Evolutionary conservation across 2,888 invertebrate species (phyloP), one percentile per base, ranked within the genome.

Genomic region (Caenorhabditis sp.): DNA sequence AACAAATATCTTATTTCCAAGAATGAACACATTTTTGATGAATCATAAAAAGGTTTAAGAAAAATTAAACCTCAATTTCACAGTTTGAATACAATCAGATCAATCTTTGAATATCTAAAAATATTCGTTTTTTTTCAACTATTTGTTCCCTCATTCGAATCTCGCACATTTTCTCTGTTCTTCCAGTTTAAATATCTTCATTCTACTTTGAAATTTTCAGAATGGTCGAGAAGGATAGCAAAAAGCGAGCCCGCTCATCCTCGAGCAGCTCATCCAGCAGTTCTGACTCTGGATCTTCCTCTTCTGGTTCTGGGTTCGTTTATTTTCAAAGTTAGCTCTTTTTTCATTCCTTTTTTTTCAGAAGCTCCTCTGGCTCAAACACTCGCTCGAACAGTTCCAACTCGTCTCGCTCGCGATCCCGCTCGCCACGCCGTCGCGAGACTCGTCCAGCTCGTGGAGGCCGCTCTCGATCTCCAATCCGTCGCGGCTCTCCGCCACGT

Each of bases 261-360:
- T 89, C 89, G 0, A 85, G 86, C 44, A 87, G 86, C n/a, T 85
- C 85, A 10, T 86, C 86, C 44, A 84, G 84, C 38, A 86, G 86
- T 44, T 86, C 86, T 3, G 76, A 77, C 41, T 84, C 38, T 12
- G 38, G 38, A 38, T 38, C 38, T 38, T 38, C 38, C 38, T 38
- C 38, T 38, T 86, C 86, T 24, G 75, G 79, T 49, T 76, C 79
- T 56, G 80, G 77, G 74, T 79, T 38, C 28, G 2, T 28, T 16
- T 51, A 19, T 47, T 47, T 47, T 47, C n/a, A 4, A 51, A 51
- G 19, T 24, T 35, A 35, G 8, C 4, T 38, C 61, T 38, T 19
- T 14, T 19, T 26, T 16, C 19, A 12, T n/a, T 22, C 31, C 6
- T 38, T 10, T 38, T 38, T 10, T 61, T 74, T 24, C 69, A 80